Evolutionary conservation across 2,888 invertebrate species (phyloP).

Genomic region (Cantharis nigra): DNA sequence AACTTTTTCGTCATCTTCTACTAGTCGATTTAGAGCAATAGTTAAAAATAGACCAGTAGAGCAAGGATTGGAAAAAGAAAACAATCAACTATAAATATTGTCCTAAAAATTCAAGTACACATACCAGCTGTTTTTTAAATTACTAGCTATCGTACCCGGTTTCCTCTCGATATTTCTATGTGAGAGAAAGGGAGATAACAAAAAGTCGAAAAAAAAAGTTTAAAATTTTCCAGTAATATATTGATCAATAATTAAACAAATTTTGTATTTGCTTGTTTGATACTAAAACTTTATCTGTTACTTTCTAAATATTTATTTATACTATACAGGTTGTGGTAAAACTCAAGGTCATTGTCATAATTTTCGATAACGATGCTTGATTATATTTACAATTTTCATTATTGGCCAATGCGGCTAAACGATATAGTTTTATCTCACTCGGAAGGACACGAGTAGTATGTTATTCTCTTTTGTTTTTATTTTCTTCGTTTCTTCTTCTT

Average conservation of each 20-base stretch:
- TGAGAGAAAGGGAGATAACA: too few relatives aligned
- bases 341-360: not conserved
- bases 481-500: not conserved
- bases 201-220: too few relatives aligned
- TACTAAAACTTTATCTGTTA: not conserved
- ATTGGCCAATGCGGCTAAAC: not conserved
- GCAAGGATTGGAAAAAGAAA: not conserved
- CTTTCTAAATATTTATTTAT: not conserved
- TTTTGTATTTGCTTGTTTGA: not conserved
- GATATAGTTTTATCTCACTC: not conserved
- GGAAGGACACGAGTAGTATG: not conserved
- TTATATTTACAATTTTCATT: not conserved
- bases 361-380: not conserved
- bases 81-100: not conserved
- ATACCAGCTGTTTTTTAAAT: not conserved
- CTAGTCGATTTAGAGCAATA: not conserved
- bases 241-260: not conserved
- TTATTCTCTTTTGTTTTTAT: not conserved
- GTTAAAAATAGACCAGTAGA: too few relatives aligned
- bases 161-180: too few relatives aligned
- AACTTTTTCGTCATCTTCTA: too few relatives aligned
- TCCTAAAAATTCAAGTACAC: not conserved
- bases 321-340: not conserved
- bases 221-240: not conserved
- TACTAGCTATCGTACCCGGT: not conserved